Base-by-base conservation (phyloP, 1,140 invertebrate genomes). In the Latrodectus geometricus region DNA sequence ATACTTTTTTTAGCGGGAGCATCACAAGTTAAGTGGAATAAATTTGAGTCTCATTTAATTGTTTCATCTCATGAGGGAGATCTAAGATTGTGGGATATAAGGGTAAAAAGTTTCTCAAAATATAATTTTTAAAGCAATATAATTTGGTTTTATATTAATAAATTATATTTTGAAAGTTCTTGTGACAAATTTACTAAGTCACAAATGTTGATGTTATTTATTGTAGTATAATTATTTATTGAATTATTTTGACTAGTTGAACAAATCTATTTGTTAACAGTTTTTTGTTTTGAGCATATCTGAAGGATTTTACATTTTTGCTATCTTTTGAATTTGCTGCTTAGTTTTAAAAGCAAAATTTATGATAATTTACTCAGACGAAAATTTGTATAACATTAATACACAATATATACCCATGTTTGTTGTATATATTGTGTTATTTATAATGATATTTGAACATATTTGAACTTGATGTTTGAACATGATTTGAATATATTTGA, bases 61-160 rank as follows among this genome's bases (percentile, higher is more conserved):
- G 97, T 97, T 2, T 98, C 97, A 69, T 96, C 97, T 74, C 97
- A 99, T 91, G 97, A 98, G 90, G 97, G 97, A 17, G 97, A 99
- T 92, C 94, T 98, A 11, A 95, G 97, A 91, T 94, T 99, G 88
- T 99, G 97, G 97, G 98, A 99, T 91, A 95, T 96, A 89, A 93
- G 97, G 88, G 91, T 92, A 90, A 89, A 88, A 86, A n/a, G n/a
- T 8, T 0, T 70, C 4, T 70, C 12, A 35, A 35, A 35, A 35
- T 35, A 5, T 35, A 5, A 35, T 35, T 35, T n/a, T 35, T 35
- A 35, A 35, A 35, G 5, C 35, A 35, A 35, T 35, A 3, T 35
- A 5, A 5, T 35, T 35, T 35, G 1, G 5, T 35, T 35, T 35
- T 35, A 35, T 35, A 35, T 35, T 35, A 35, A 35, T 35, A 35